phyloP scores from a whole-genome alignment of 2,888 invertebrate genomes.

The Melangyna quadrimaculata region DNA sequence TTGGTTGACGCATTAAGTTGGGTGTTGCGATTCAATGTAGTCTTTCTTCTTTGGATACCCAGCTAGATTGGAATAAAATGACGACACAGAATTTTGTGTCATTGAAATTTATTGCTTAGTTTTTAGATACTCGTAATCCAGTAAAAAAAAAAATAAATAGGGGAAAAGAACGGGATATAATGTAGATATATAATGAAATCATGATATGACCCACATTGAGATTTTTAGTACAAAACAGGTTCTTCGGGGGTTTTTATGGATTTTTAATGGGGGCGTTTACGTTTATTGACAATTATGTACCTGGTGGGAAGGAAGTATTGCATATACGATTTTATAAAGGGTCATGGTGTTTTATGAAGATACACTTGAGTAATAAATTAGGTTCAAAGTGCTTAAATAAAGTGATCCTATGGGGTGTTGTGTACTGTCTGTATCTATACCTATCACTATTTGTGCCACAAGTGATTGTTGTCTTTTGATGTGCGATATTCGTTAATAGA shows the following conservation, averaged over 20 bases:
- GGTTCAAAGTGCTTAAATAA: conserved; percentile 35
- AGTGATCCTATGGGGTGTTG: not conserved
- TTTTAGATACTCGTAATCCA: conserved; percentile 48
- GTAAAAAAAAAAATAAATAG: conserved; percentile 18
- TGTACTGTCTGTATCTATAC: too few relatives aligned
- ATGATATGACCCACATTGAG: conserved; percentile 62
- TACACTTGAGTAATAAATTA: conserved; percentile 34
- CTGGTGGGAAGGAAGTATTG: conserved; percentile 22
- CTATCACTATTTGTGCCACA: not conserved
- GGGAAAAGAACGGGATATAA: conserved; percentile 52
- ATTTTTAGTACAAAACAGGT: conserved; percentile 59
- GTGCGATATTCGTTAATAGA: conserved; percentile 13
- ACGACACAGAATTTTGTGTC: conserved; percentile 28
- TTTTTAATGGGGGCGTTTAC: conserved; percentile 64
- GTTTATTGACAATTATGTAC: conserved; percentile 59
- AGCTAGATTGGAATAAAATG: not conserved
- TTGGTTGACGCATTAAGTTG: conserved; percentile 18
- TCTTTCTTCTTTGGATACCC: conserved; percentile 25
- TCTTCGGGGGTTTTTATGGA: conserved; percentile 53
- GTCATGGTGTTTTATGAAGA: conserved; percentile 39
- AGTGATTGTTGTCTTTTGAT: not conserved
- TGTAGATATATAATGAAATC: conserved; percentile 29
- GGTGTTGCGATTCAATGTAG: conserved; percentile 19
- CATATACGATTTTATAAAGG: conserved; percentile 16
- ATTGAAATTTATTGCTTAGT: conserved; percentile 67